A percentile compares a stretch with the other conserved stretches of the same genome.
Evolutionary conservation across 2,888 invertebrate genomes (phyloP).

Genomic region (Drosophila conformis): DNA sequence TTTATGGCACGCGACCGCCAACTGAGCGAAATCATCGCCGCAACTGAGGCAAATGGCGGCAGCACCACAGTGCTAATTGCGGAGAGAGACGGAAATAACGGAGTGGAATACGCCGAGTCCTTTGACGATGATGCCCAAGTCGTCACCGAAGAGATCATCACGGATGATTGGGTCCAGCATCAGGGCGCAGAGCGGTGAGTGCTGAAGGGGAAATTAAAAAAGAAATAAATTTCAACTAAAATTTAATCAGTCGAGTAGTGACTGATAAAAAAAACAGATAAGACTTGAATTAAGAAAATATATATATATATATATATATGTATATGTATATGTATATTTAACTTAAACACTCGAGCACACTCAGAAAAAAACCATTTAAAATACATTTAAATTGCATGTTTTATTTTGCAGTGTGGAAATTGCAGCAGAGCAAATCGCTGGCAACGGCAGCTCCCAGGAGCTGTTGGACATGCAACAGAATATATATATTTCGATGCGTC

Average conservation of each 20-base stretch:
- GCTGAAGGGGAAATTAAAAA: background rate
- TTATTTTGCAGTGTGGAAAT: slow-evolving; percentile 87
- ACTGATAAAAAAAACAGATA: background rate
- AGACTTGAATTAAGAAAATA: background rate
- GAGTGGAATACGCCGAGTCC: slow-evolving; percentile 59
- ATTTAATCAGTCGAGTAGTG: background rate
- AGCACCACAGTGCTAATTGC: slow-evolving; percentile 71
- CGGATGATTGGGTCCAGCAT: slow-evolving; percentile 91
- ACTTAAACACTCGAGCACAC: background rate
- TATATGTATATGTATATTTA: too few species aligned
- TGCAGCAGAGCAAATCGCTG: slow-evolving; percentile 87
- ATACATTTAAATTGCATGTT: background rate
- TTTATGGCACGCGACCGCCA: slow-evolving; percentile 87
- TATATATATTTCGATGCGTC: slow-evolving; percentile 88
- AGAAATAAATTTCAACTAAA: background rate
- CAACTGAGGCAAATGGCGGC: slow-evolving; percentile 67
- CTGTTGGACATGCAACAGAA: slow-evolving; percentile 91
- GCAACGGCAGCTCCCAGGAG: slow-evolving; percentile 78
- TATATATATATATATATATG: too few species aligned
- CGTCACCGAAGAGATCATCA: slow-evolving; percentile 92
- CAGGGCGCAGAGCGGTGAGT: slow-evolving; percentile 90
- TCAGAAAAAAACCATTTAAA: background rate
- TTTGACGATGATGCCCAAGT: slow-evolving; percentile 87
- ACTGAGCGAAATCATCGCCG: slow-evolving; percentile 80
- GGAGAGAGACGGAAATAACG: slow-evolving; percentile 50